These are phyloP conservation scores for Heliopora coerulea DNA, from an alignment of 92 coral and sea anemone genomes.

Conservation along the genomic window DNA sequence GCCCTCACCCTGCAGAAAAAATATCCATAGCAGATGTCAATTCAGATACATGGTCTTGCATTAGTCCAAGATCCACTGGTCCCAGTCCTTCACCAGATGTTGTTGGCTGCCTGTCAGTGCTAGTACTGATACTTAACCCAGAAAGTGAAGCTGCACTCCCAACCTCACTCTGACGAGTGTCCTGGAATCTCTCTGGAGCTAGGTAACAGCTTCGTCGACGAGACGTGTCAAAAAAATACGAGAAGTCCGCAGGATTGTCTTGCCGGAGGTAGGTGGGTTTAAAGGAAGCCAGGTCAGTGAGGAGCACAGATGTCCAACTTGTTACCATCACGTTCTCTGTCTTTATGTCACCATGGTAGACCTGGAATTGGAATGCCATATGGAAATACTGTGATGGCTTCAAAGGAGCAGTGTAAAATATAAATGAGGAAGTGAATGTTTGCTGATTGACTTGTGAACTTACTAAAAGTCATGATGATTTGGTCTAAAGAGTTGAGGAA, in stretches of 20 bases:
- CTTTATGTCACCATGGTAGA: constrained; percentile 97
- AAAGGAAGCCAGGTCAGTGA: constrained; percentile 90
- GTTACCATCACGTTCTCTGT: constrained; percentile 96
- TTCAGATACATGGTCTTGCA: constrained; percentile 70
- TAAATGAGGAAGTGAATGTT: too few species aligned
- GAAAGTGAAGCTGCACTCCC: constrained; percentile 42
- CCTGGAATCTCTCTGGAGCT: constrained; percentile 94
- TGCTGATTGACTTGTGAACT: too few species aligned
- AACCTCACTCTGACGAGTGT: constrained; percentile 28
- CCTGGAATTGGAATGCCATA: constrained; percentile 46
- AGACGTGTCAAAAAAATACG: constrained; percentile 95
- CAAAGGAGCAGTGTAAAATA: too few species aligned
- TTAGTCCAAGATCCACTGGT: constrained; percentile 85
- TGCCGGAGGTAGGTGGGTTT: constrained; percentile 88
- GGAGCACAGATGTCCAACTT: constrained; percentile 93
- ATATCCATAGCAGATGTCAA: constrained; percentile 93
- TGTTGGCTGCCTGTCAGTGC: neutral
- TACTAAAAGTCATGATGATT: too few species aligned
- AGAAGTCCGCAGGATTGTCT: constrained; percentile 97
- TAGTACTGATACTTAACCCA: neutral
- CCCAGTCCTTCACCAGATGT: constrained; percentile 26
- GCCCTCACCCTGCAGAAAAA: constrained; percentile 87
- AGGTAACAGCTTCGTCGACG: constrained; percentile 93
- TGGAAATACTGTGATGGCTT: neutral
- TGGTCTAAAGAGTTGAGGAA: too few species aligned